These are phyloP conservation scores for Sebastes diaconus DNA, from an alignment of 2,797 vertebrate species.

Conservation along the genomic window DNA sequence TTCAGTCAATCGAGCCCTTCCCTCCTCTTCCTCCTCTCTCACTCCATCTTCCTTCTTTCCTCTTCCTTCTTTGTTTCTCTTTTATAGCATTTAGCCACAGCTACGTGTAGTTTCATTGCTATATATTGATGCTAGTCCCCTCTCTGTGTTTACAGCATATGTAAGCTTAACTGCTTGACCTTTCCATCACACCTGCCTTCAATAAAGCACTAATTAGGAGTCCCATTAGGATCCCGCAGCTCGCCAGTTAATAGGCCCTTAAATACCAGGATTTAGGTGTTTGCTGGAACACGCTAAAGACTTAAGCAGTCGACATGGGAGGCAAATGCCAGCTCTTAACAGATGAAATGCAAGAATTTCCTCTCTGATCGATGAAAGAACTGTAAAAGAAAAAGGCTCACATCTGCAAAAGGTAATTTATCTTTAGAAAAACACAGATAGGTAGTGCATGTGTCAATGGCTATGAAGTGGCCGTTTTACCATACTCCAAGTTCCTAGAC, in stretches of 20 bases:
- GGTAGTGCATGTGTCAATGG: neutral
- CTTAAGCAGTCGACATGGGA: neutral
- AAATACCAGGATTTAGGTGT: slow-evolving; percentile 33
- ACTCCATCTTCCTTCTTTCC: slow-evolving; percentile 1
- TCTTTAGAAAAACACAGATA: neutral
- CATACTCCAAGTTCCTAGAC: too few relatives aligned
- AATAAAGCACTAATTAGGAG: slow-evolving; percentile 54
- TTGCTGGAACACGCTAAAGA: slow-evolving; percentile 15
- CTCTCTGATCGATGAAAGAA: neutral
- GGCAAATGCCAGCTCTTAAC: neutral
- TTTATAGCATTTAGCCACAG: neutral
- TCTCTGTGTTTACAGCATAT: neutral
- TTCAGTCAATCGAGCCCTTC: slow-evolving; percentile 48
- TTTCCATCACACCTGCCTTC: slow-evolving; percentile 49
- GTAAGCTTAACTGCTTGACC: slow-evolving; percentile 42
- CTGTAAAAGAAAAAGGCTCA: neutral
- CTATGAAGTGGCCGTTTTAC: too few relatives aligned
- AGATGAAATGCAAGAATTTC: neutral
- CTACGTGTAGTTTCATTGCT: neutral
- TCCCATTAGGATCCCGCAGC: slow-evolving; percentile 32
- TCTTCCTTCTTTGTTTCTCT: neutral
- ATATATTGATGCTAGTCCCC: neutral
- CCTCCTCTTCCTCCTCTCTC: slow-evolving; percentile 1
- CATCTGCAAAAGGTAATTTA: neutral
- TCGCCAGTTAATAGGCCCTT: slow-evolving; percentile 37